Percentiles rank a stretch among this genome's conserved stretches.
phyloP scores from a whole-genome alignment of 2,888 invertebrate species.

The Stenichneumon culpator region DNA sequence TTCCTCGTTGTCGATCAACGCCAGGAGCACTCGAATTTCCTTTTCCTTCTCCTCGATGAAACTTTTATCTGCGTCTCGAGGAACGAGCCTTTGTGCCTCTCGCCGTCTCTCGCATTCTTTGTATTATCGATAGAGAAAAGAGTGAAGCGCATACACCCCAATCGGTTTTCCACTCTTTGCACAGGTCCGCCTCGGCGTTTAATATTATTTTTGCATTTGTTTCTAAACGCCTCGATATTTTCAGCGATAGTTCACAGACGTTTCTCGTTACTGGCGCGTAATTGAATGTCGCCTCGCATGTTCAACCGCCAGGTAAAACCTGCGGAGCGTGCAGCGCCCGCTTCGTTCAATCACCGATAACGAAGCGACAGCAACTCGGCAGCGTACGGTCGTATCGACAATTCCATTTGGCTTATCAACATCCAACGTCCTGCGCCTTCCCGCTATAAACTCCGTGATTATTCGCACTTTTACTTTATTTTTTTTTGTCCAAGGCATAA shows the following conservation, averaged over 20 bases:
- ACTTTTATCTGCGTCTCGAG: not conserved
- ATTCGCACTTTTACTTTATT: conserved; percentile 1
- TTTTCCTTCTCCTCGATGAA: conserved; percentile 20
- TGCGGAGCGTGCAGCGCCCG: conserved; percentile 3
- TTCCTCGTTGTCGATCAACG: conserved; percentile 47
- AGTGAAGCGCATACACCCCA: not conserved
- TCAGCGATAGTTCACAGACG: not conserved
- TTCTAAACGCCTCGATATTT: not conserved
- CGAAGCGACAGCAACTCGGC: not conserved
- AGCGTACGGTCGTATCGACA: conserved; percentile 28
- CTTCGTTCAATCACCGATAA: conserved; percentile 28
- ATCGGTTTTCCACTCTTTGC: not conserved
- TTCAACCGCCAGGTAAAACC: not conserved
- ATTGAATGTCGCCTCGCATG: conserved; percentile 11
- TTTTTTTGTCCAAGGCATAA: not conserved
- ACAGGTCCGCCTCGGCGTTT: not conserved
- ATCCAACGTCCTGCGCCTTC: not conserved
- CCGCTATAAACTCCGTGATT: not conserved
- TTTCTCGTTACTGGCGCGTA: conserved; percentile 3
- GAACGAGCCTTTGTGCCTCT: not conserved
- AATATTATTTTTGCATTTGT: not conserved
- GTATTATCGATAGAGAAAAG: not conserved
- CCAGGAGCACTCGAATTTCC: conserved; percentile 39
- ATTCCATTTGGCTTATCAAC: conserved; percentile 45
- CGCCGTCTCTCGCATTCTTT: not conserved